Evolutionary conservation across 2,888 invertebrate species (phyloP), one percentile per base, ranked within the genome.

Genomic region (Aphrophora alni): DNA sequence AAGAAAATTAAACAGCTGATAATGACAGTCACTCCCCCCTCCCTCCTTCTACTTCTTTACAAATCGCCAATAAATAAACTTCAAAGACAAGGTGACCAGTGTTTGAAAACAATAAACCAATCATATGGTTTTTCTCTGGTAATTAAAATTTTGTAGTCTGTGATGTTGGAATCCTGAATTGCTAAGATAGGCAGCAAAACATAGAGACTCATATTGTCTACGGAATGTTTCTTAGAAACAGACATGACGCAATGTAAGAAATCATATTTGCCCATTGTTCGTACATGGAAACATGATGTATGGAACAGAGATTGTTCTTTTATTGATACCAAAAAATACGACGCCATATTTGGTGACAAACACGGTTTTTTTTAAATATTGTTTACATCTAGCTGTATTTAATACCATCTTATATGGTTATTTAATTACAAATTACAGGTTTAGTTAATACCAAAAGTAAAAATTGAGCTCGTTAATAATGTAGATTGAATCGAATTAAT

Each of bases 211-310:
- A 59, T 21, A 59, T 21, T 8, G 59, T 8, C 59, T 21, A 5
- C 21, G 59, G 59, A n/a, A 21, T 21, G 59, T 21, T 59, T 59
- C 59, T 59, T 4, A 14, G 59, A 59, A 59, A 2, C 59, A 21
- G 1, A 59, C 59, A 51, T 24, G 77, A 21, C 71, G 77, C 77
- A 28, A 59, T 38, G 76, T 71, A 78, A 78, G 77, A 78, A 78
- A 78, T 78, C 77, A 78, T 78, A 78, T 78, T 71, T 71, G 73
- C 70, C 78, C 59, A 59, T 59, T 59, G 59, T 44, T 10, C 44
- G 12, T 44, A 44, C 44, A 44, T 14, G 44, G 44, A 44, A 44
- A 44, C 44, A 44, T 12, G 44, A 14, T 44, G 17, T 17, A 44
- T 17, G 12, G 44, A 33, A 44, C 44, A 44, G 17, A 14, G 14